Percentiles rank a stretch among this genome's conserved stretches.
Conservation (phyloP, 2,797 vertebrate species). For the Pangasius sanitwongsei region DNA sequence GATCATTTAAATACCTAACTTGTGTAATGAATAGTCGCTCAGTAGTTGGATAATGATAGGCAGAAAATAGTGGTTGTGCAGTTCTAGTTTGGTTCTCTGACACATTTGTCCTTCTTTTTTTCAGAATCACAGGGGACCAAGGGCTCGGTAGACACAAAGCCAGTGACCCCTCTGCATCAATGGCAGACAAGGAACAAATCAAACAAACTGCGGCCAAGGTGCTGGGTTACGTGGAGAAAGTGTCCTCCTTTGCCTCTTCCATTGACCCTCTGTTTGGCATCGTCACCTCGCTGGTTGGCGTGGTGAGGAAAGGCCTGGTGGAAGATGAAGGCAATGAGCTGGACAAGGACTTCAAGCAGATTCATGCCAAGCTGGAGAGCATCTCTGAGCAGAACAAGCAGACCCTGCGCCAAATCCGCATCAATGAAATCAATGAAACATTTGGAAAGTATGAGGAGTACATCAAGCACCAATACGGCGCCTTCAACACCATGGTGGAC, state of each 20-base stretch:
- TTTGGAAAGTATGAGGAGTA: constrained; percentile 75
- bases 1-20: background rate
- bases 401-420: constrained; percentile 71
- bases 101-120: background rate
- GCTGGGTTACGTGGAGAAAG: constrained; percentile 73
- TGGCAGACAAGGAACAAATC: constrained; percentile 72
- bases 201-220: constrained; percentile 69
- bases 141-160: constrained; percentile 12
- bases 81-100: background rate
- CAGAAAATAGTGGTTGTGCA: background rate
- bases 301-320: constrained; percentile 73
- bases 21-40: background rate
- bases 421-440: constrained; percentile 75
- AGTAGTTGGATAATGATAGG: background rate
- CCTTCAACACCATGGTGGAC: constrained; percentile 74
- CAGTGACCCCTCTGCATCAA: constrained; percentile 52
- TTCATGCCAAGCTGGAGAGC: constrained; percentile 71
- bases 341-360: constrained; percentile 71
- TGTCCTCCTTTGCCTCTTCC: constrained; percentile 76
- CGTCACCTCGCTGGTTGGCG: constrained; percentile 74
- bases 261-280: constrained; percentile 80
- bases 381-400: constrained; percentile 76
- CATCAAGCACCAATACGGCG: constrained; percentile 78
- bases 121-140: constrained; percentile 28
- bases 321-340: constrained; percentile 65